Conservation (phyloP, 2,113 vertebrate species). For the Clarias gariepinus region DNA sequence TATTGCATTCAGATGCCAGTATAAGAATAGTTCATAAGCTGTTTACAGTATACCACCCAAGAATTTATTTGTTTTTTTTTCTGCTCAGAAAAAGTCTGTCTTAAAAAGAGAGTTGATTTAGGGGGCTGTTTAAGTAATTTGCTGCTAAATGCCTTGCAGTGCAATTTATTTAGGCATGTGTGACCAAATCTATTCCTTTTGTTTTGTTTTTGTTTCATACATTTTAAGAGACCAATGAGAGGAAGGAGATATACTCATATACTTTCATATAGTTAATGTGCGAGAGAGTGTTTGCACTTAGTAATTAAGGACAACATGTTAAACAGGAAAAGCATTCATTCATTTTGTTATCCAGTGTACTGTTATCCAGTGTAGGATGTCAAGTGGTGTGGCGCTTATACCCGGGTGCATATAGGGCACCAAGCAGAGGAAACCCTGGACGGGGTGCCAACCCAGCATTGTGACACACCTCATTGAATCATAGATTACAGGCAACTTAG, state of each 20-base stretch:
- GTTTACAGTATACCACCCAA: slow-evolving; percentile 41
- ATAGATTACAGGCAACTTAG: too few relatives aligned
- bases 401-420: too few relatives aligned
- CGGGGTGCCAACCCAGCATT: too few relatives aligned
- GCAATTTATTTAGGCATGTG: slow-evolving; percentile 1
- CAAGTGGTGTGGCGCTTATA: too few relatives aligned
- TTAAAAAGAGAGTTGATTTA: slow-evolving; percentile 5
- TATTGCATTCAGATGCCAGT: slow-evolving; percentile 7
- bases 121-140: slow-evolving; percentile 10
- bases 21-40: slow-evolving; percentile 26
- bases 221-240: neutral
- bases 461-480: too few relatives aligned
- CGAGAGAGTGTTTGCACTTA: neutral
- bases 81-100: slow-evolving; percentile 15
- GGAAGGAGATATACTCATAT: slow-evolving; percentile 2
- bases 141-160: neutral
- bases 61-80: slow-evolving; percentile 36
- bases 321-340: neutral
- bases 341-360: too few relatives aligned
- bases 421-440: too few relatives aligned
- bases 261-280: neutral
- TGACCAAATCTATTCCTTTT: neutral
- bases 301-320: neutral
- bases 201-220: neutral
- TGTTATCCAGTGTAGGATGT: too few relatives aligned